Evolutionary conservation across 2,888 invertebrate species (phyloP), one percentile per base, ranked within the genome.

Genomic region (Parnassius orleans): DNA sequence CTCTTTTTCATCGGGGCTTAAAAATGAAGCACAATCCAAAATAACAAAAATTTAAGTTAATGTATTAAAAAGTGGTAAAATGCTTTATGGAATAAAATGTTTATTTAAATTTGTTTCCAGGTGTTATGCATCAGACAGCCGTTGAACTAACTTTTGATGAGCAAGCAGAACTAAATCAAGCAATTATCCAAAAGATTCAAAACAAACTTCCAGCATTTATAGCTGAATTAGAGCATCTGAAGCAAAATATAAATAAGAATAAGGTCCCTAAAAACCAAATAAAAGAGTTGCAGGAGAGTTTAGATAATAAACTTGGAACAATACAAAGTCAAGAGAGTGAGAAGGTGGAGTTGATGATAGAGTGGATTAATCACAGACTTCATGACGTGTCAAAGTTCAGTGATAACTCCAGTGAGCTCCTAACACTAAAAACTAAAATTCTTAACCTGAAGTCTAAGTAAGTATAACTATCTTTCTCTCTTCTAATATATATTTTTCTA

Each of bases 371-470:
- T 59, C 84, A 87, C 61, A 74, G 86, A 33, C 66, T 88, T 9
- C 71, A 76, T 1, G 82, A 88, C 59, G 84, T 86, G 0, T 75
- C 81, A 0, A 78, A 73, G 54, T 89, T 85, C 62, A 83, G 77
- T 63, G 75, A 79, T 47, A 73, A 84, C 62, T 81, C 85, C 1
- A 86, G 80, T 68, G 88, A 90, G 58, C 68, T 88, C 11, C 67
- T 87, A 19, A 81, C 81, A 2, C 66, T 89, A 46, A 90, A 87
- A 67, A 86, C 87, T 7, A 85, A 77, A 64, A 86, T 88, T 56
- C 69, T 91, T 65, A 86, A 90, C 64, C 72, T 86, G n/a, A 92
- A 92, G 65, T 90, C 92, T 10, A 89, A 90, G 92, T 92, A 73
- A 79, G 87, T 77, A 58, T 10, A 46, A 10, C 11, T 43, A 10